Conservation (phyloP, 2,888 invertebrate genomes). For the Myopa testacea region DNA sequence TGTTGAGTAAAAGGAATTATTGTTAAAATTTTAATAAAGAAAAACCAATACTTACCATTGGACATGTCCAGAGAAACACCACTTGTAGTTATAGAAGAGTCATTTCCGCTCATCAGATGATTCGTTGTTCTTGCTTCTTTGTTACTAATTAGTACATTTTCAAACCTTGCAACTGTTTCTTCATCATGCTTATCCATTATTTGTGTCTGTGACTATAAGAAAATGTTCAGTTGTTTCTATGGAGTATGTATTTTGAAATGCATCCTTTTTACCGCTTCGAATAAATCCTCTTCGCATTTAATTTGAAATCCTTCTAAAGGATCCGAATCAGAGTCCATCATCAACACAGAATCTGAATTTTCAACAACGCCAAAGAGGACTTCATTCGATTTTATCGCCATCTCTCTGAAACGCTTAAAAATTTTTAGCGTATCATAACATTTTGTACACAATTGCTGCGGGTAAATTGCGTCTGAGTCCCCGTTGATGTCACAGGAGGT, state of each 20-base stretch:
- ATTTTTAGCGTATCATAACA: conserved; percentile 7
- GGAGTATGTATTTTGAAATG: neutral
- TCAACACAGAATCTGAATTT: conserved; percentile 8
- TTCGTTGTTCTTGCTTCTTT: neutral
- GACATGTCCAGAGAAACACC: too few species aligned
- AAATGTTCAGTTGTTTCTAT: neutral
- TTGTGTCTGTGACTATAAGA: neutral
- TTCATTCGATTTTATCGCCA: conserved; percentile 13
- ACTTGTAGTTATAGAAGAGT: neutral
- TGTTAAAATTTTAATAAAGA: too few species aligned
- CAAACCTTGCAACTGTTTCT: neutral
- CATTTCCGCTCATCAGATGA: neutral
- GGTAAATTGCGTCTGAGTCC: conserved; percentile 5
- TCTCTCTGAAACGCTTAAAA: conserved; percentile 11
- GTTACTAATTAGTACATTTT: neutral
- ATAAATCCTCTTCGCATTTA: neutral
- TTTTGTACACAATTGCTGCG: conserved; percentile 18
- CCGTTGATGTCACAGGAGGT: conserved; percentile 8
- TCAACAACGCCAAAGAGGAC: neutral
- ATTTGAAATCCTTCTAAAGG: neutral
- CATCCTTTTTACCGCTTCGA: neutral
- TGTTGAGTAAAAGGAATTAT: too few species aligned
- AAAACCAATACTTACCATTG: too few species aligned
- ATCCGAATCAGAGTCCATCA: neutral
- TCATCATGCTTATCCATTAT: neutral